Evolutionary conservation across 2,113 vertebrate species (phyloP).

Genomic region (Ictalurus furcatus): DNA sequence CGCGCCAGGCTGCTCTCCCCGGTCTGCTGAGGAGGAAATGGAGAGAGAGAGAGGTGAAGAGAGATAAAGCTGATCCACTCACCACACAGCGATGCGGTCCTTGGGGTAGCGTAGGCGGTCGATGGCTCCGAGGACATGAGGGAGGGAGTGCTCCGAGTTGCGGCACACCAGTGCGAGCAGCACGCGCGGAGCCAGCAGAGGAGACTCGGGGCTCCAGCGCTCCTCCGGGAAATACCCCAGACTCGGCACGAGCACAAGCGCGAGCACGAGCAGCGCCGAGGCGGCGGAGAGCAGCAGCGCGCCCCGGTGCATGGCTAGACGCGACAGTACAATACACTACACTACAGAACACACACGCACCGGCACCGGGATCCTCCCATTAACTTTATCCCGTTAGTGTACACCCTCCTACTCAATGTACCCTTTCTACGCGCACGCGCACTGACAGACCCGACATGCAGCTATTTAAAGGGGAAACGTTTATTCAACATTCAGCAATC

Average conservation of each 20-base stretch:
- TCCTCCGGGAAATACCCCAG: conserved; percentile 84
- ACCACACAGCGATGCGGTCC: conserved; percentile 84
- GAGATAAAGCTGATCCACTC: conserved; percentile 55
- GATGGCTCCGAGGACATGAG: conserved; percentile 77
- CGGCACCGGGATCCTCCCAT: background rate
- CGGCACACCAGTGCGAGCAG: conserved; percentile 80
- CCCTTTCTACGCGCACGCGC: background rate
- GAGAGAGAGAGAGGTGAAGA: background rate
- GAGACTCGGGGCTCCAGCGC: conserved; percentile 84
- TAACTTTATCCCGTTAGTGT: background rate
- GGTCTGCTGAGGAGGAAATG: background rate
- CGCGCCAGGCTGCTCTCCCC: background rate
- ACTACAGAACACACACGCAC: background rate
- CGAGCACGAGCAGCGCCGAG: conserved; percentile 61
- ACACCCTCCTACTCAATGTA: background rate
- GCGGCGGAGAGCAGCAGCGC: conserved; percentile 60
- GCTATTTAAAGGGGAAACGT: background rate
- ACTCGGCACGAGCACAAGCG: conserved; percentile 57
- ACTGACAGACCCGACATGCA: background rate
- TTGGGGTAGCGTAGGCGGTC: conserved; percentile 82
- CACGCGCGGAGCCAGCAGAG: conserved; percentile 79
- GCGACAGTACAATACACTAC: no score
- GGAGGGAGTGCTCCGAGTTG: conserved; percentile 84
- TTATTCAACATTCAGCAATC: background rate
- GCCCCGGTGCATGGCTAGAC: conserved; percentile 66